These are phyloP conservation scores for Drosophila insularis DNA, from an alignment of 1,140 invertebrate genomes.

Conservation along the genomic window DNA sequence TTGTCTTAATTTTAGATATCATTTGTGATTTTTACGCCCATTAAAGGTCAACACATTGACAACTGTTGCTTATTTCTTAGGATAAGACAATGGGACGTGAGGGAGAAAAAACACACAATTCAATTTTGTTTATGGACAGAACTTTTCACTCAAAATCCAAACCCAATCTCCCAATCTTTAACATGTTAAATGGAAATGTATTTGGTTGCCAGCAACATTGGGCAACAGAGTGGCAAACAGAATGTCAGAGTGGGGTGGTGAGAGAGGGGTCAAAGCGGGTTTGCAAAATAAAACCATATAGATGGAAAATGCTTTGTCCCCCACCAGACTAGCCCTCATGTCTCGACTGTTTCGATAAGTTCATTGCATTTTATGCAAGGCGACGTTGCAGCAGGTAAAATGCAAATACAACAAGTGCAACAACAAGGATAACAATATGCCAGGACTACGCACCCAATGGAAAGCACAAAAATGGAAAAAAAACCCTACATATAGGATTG, in stretches of 20 bases:
- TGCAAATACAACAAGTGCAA: slow-evolving; percentile 58
- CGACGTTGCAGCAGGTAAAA: slow-evolving; percentile 77
- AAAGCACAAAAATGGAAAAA: not conserved
- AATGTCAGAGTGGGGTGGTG: slow-evolving; percentile 25
- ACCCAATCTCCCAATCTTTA: slow-evolving; percentile 9
- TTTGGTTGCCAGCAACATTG: slow-evolving; percentile 31
- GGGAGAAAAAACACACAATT: not conserved
- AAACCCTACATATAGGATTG: not conserved
- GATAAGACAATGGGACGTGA: not conserved
- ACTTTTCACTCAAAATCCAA: slow-evolving; percentile 5
- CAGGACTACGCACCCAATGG: slow-evolving; percentile 34
- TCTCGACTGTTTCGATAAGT: slow-evolving; percentile 55
- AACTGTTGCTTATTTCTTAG: slow-evolving; percentile 6
- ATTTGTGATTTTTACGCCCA: not conserved
- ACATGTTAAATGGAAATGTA: slow-evolving; percentile 63
- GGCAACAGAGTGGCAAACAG: slow-evolving; percentile 33
- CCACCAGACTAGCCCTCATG: slow-evolving; percentile 43
- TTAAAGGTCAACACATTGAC: not conserved
- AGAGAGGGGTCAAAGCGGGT: slow-evolving; percentile 5
- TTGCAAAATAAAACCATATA: slow-evolving; percentile 72
- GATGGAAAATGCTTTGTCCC: slow-evolving; percentile 70
- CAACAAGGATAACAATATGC: slow-evolving; percentile 51
- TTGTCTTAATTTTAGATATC: not conserved
- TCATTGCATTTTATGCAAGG: slow-evolving; percentile 78
- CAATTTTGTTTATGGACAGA: not conserved